These are phyloP conservation scores for Rynchops niger DNA, from an alignment of 2,113 vertebrate species.

Conservation along the genomic window DNA sequence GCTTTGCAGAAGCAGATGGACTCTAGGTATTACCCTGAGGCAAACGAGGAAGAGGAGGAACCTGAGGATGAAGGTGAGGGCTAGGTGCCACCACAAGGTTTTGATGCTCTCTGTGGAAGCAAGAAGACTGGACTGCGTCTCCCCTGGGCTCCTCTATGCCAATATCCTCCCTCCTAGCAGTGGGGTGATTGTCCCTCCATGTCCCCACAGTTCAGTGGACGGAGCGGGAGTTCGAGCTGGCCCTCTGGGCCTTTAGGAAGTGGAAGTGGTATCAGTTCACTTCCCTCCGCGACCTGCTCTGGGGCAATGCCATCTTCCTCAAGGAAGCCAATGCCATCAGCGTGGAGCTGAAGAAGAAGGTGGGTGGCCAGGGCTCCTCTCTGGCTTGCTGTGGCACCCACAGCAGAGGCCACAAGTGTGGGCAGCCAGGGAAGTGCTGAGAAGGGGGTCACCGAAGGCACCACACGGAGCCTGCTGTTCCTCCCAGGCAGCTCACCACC, in stretches of 20 bases:
- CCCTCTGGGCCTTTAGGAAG: conserved; percentile 93
- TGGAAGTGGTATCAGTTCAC: conserved; percentile 99
- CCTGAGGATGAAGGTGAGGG: conserved; percentile 90
- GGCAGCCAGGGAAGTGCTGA: neutral
- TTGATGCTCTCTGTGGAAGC: neutral
- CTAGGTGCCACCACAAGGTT: neutral
- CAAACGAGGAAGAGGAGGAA: conserved; percentile 91
- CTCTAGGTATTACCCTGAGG: conserved; percentile 87
- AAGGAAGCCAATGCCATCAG: conserved; percentile 99
- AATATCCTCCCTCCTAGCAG: rapidly evolving
- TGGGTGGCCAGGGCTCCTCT: conserved; percentile 14
- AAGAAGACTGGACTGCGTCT: neutral
- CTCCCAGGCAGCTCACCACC: neutral
- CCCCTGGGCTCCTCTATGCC: neutral
- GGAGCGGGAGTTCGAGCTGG: conserved; percentile 87
- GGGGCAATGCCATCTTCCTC: conserved; percentile 96
- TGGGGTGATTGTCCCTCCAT: neutral
- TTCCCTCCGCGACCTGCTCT: conserved; percentile 91
- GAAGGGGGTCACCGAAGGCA: rapidly evolving
- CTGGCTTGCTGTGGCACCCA: neutral
- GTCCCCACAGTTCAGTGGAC: conserved; percentile 88
- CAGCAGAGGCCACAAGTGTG: rapidly evolving
- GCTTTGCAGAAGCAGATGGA: conserved; percentile 96
- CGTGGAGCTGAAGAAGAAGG: conserved; percentile 98
- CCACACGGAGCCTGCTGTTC: rapidly evolving